These are phyloP conservation scores for Habrosyne pyritoides DNA, from an alignment of 2,888 invertebrate species.

Conservation along the genomic window DNA sequence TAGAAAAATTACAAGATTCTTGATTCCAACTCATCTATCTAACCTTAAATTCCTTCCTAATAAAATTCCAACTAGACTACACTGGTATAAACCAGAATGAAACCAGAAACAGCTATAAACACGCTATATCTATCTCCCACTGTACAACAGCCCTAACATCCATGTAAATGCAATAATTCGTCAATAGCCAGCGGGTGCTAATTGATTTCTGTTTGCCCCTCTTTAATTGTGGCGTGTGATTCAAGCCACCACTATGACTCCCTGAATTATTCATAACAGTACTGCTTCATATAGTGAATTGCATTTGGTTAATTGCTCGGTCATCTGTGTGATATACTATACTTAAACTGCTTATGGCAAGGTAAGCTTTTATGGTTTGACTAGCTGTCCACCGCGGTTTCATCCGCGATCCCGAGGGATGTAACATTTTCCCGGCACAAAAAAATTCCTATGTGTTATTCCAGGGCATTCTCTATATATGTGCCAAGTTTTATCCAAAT, in stretches of 20 bases:
- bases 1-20: no score
- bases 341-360: not conserved
- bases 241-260: constrained; percentile 21
- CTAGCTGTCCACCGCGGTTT: no score
- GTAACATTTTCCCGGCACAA: no score
- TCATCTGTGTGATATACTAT: constrained; percentile 1
- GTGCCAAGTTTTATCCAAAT: no score
- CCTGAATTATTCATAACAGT: constrained; percentile 43
- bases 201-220: constrained; percentile 73
- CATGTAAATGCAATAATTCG: constrained; percentile 49
- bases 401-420: no score
- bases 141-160: constrained; percentile 10
- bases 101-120: no score
- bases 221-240: constrained; percentile 64
- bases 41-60: no score
- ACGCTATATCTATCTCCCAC: constrained; percentile 8
- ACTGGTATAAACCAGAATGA: no score
- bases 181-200: constrained; percentile 56
- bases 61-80: no score
- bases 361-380: not conserved
- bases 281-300: not conserved
- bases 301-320: not conserved
- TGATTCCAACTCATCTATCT: no score
- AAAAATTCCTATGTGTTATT: no score
- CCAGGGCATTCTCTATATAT: no score